Conservation (phyloP, 2,113 vertebrate genomes). For the Agapornis roseicollis region DNA sequence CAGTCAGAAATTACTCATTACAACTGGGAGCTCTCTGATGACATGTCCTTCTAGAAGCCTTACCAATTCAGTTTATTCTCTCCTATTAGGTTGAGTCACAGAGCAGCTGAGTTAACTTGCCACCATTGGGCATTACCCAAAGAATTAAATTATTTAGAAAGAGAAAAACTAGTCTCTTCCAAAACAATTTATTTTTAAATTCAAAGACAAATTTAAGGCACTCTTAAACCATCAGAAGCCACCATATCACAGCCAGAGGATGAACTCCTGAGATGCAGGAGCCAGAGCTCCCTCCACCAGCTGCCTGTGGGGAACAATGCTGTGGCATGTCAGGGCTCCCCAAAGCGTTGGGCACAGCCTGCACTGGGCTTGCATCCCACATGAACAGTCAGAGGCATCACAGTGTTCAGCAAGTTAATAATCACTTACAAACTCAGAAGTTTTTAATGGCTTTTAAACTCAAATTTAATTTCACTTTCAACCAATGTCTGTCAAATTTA, state of each 20-base stretch:
- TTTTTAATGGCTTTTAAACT: conserved; percentile 4
- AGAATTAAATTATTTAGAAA: background rate
- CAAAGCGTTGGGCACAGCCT: background rate
- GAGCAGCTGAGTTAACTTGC: background rate
- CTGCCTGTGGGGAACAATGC: background rate
- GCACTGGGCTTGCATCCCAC: background rate
- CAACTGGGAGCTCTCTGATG: background rate
- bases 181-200: background rate
- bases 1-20: background rate
- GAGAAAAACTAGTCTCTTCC: background rate
- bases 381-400: background rate
- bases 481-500: conserved; percentile 9
- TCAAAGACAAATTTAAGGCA: background rate
- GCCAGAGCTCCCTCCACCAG: background rate
- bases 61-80: background rate
- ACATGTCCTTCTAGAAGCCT: background rate
- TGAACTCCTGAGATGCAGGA: background rate
- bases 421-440: background rate
- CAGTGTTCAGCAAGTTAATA: background rate
- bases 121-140: background rate
- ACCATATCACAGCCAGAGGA: background rate
- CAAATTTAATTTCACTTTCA: conserved; percentile 34
- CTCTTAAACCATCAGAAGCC: background rate
- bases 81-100: background rate
- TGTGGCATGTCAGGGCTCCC: background rate